phyloP scores from a whole-genome alignment of 2,113 vertebrate genomes.

The Cichladusa arquata region DNA sequence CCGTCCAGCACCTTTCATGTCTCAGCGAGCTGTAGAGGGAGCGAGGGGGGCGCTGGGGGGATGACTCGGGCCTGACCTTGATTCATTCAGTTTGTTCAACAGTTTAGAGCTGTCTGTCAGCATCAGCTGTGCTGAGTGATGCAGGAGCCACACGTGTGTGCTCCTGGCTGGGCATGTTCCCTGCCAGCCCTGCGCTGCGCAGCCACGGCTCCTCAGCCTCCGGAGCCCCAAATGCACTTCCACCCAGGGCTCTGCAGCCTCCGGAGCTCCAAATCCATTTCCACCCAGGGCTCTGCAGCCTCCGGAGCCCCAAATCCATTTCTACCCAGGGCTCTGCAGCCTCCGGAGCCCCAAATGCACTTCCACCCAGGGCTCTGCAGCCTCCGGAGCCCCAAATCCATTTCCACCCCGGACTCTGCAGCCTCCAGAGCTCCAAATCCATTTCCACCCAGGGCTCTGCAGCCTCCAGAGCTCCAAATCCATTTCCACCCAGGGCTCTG shows the following conservation, averaged over 20 bases:
- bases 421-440: background rate
- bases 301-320: background rate
- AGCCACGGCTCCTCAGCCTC: background rate
- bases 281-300: background rate
- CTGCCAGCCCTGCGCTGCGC: background rate
- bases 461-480: too few relatives aligned
- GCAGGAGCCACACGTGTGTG: background rate
- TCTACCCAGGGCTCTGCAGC: background rate
- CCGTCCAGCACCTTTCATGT: background rate
- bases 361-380: too few relatives aligned
- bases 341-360: too few relatives aligned
- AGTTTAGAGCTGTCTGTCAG: slow-evolving; percentile 31
- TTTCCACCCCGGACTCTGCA: too few relatives aligned
- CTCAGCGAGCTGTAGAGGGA: background rate
- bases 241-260: too few relatives aligned
- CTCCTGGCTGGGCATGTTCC: background rate
- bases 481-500: too few relatives aligned
- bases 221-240: too few relatives aligned
- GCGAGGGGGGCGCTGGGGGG: background rate
- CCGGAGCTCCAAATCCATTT: too few relatives aligned
- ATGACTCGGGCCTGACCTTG: slow-evolving; percentile 30
- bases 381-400: too few relatives aligned
- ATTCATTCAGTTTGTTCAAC: slow-evolving; percentile 19
- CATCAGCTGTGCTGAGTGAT: background rate
- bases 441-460: background rate